A percentile compares a stretch with the other conserved stretches of the same genome.
Conservation (phyloP, 2,888 invertebrate species). For the Andrena flavipes region DNA sequence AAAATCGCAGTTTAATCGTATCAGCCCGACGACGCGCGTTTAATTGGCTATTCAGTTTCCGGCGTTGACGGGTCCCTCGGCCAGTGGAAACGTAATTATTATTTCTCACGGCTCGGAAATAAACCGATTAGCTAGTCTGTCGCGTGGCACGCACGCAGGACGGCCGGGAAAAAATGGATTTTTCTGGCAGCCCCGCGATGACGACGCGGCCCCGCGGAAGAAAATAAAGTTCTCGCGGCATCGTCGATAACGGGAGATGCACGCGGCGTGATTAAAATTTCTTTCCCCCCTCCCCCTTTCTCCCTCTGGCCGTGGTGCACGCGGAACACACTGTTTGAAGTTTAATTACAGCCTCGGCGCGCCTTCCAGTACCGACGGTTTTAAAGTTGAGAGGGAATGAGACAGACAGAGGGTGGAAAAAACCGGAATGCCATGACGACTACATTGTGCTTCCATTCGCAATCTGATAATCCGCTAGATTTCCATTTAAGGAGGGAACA, state of each 20-base stretch:
- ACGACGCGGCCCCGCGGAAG: conserved; percentile 16
- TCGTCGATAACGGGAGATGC: conserved; percentile 29
- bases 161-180: conserved; percentile 62
- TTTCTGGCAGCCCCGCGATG: conserved; percentile 16
- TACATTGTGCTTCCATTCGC: conserved; percentile 11
- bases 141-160: conserved; percentile 45
- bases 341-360: conserved; percentile 47
- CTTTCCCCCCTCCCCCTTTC: not conserved
- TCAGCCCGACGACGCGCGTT: conserved; percentile 48
- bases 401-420: not conserved
- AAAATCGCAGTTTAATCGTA: conserved; percentile 47
- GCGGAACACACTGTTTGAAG: conserved; percentile 49
- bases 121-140: conserved; percentile 60
- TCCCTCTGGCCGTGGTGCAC: not conserved
- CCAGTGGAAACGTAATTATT: conserved; percentile 56
- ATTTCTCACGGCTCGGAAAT: conserved; percentile 60
- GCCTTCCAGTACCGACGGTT: conserved; percentile 5
- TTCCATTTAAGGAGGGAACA: not conserved
- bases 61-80: not conserved
- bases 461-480: conserved; percentile 9
- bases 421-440: conserved; percentile 20
- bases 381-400: conserved; percentile 5
- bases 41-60: conserved; percentile 58
- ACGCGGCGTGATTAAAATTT: conserved; percentile 40
- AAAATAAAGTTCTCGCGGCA: conserved; percentile 35